A percentile compares a stretch with the other conserved stretches of the same genome.
Evolutionary conservation across 2,113 vertebrate genomes (phyloP).

Genomic region (Caranx ignobilis): DNA sequence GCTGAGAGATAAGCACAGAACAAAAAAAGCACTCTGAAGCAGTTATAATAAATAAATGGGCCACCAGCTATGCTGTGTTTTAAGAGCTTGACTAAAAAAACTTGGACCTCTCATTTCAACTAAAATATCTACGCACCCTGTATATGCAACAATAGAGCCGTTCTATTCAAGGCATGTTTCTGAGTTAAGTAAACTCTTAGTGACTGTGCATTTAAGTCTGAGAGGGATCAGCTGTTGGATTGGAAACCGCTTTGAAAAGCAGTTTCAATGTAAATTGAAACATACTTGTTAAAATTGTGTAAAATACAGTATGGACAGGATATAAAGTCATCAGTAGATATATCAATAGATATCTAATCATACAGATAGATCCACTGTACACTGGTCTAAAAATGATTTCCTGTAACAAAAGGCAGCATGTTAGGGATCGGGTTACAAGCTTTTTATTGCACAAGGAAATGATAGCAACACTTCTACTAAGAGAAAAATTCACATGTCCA

Average conservation of each 20-base stretch:
- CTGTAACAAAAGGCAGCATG: no score
- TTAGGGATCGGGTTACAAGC: no score
- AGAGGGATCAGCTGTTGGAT: not conserved
- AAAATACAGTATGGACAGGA: not conserved
- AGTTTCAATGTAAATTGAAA: not conserved
- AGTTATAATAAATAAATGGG: not conserved
- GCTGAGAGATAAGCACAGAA: not conserved
- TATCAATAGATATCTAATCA: not conserved
- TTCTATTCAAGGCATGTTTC: not conserved
- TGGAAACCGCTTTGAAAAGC: not conserved
- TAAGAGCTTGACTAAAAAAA: not conserved
- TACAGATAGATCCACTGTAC: not conserved
- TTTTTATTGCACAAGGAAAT: no score
- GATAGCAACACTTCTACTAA: no score
- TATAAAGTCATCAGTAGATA: not conserved
- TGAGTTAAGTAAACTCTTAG: conserved; percentile 17
- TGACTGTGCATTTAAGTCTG: not conserved
- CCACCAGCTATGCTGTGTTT: not conserved
- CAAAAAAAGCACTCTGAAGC: not conserved
- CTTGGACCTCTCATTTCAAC: not conserved
- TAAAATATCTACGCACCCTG: not conserved
- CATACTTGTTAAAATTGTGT: not conserved
- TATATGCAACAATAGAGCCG: conserved; percentile 1
- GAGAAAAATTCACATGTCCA: not conserved
- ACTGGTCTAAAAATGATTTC: not conserved